Percentiles rank a stretch among this genome's conserved stretches.
Evolutionary conservation across 1,140 invertebrate genomes (phyloP).

Genomic region (Cotesia glomerata): DNA sequence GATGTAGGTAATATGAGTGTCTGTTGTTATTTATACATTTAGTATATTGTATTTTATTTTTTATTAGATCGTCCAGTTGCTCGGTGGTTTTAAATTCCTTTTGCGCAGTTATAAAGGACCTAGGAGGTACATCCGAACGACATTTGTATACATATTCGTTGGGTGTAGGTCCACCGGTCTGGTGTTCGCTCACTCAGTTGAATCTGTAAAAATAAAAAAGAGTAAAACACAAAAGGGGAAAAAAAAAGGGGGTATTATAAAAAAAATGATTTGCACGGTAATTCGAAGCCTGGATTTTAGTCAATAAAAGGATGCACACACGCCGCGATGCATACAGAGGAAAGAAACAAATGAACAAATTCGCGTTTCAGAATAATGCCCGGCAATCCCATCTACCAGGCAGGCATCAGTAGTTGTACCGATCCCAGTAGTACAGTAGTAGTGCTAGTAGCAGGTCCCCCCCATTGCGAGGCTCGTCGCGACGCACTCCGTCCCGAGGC

Average conservation of each 20-base stretch:
- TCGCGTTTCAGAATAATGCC: slow-evolving; percentile 65
- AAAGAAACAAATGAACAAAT: slow-evolving; percentile 66
- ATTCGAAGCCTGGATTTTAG: slow-evolving; percentile 65
- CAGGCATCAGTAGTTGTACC: no score
- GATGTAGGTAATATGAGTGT: no score
- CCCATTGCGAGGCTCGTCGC: slow-evolving; percentile 1
- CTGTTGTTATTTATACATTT: no score
- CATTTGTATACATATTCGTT: not conserved
- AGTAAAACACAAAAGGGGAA: slow-evolving; percentile 32
- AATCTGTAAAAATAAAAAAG: slow-evolving; percentile 33
- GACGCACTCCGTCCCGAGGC: slow-evolving; percentile 32
- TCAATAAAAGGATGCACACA: slow-evolving; percentile 64
- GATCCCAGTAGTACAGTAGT: no score
- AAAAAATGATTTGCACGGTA: slow-evolving; percentile 65
- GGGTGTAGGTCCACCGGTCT: not conserved
- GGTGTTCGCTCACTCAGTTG: slow-evolving; percentile 2
- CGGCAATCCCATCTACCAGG: slow-evolving; percentile 61
- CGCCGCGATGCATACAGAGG: slow-evolving; percentile 61
- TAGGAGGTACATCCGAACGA: not conserved
- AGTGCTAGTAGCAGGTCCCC: slow-evolving; percentile 15
- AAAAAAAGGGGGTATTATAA: slow-evolving; percentile 49
- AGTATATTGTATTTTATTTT: slow-evolving; percentile 7
- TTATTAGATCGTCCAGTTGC: slow-evolving; percentile 32
- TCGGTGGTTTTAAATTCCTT: slow-evolving; percentile 62
- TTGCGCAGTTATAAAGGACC: slow-evolving; percentile 32